Percentiles rank a stretch among this genome's conserved stretches.
These are phyloP conservation scores for Paguma larvata DNA, from an alignment of 2,797 vertebrate genomes.

Conservation along the genomic window DNA sequence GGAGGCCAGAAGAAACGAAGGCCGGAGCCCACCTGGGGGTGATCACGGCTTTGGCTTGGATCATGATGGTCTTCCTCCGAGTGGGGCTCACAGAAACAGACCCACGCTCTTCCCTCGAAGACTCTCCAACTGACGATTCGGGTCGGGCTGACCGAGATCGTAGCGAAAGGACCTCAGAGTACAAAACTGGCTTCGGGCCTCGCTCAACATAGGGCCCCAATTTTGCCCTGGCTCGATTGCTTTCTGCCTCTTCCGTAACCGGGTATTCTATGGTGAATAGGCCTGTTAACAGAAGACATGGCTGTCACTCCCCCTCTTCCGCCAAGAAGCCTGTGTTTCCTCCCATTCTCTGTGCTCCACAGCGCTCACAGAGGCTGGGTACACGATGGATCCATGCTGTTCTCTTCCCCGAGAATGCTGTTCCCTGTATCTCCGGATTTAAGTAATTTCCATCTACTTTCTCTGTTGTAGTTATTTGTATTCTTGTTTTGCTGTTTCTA, in stretches of 20 bases:
- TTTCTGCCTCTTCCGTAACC: neutral
- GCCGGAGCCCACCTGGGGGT: slow-evolving; percentile 50
- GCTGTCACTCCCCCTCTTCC: neutral
- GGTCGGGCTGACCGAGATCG: neutral
- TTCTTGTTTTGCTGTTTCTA: neutral
- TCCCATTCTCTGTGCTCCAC: neutral
- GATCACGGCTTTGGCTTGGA: neutral
- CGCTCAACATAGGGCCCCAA: neutral
- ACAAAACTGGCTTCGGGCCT: neutral
- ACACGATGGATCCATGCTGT: neutral
- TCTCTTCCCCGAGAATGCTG: neutral
- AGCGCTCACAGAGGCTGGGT: neutral
- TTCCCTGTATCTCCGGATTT: neutral
- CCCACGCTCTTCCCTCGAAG: neutral
- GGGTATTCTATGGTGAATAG: slow-evolving; percentile 80
- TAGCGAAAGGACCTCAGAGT: neutral
- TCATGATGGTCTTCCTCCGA: neutral
- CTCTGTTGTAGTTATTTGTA: neutral
- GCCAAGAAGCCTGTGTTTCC: neutral
- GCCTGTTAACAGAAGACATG: slow-evolving; percentile 66
- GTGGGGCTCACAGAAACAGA: neutral
- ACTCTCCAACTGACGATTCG: neutral
- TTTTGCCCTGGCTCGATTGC: neutral
- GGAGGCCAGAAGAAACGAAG: neutral
- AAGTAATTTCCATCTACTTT: neutral